Conservation (phyloP, 2,113 vertebrate genomes). For the Nycticryphes semicollaris region DNA sequence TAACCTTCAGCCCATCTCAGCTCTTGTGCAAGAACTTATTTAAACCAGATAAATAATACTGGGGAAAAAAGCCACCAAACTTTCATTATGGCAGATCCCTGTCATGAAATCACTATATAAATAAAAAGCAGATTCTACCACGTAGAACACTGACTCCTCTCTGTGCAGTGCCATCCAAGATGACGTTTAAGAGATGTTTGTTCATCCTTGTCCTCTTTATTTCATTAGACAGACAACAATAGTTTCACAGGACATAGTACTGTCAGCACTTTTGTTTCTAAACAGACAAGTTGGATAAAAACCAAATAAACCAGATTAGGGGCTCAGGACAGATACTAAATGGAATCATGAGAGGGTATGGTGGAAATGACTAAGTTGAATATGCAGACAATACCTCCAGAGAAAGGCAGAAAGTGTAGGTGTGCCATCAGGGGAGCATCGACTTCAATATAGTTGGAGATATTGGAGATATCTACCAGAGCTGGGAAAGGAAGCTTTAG, state of each 20-base stretch:
- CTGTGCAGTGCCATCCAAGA: not conserved
- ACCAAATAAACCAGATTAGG: not conserved
- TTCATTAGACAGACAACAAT: not conserved
- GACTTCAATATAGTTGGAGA: not conserved
- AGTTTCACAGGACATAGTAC: not conserved
- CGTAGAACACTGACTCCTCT: not conserved
- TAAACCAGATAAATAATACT: not conserved
- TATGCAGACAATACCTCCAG: not conserved
- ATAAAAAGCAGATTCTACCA: not conserved
- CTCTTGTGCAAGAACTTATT: not conserved
- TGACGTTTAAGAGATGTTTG: not conserved
- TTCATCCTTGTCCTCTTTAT: not conserved
- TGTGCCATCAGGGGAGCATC: not conserved
- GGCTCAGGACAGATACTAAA: not conserved
- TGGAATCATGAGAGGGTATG: constrained; percentile 19
- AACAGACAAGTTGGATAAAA: constrained; percentile 28
- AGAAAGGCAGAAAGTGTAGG: not conserved
- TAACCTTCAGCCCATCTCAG: not conserved
- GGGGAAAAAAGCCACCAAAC: not conserved
- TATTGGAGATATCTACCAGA: not conserved
- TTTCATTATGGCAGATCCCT: not conserved
- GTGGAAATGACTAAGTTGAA: constrained; percentile 1
- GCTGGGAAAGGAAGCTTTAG: not conserved
- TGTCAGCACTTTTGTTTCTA: constrained; percentile 23
- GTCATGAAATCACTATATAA: not conserved